Evolutionary conservation across 2,113 vertebrate genomes (phyloP), one percentile per base, ranked within the genome.

Genomic region (Corythornis cristatus): DNA sequence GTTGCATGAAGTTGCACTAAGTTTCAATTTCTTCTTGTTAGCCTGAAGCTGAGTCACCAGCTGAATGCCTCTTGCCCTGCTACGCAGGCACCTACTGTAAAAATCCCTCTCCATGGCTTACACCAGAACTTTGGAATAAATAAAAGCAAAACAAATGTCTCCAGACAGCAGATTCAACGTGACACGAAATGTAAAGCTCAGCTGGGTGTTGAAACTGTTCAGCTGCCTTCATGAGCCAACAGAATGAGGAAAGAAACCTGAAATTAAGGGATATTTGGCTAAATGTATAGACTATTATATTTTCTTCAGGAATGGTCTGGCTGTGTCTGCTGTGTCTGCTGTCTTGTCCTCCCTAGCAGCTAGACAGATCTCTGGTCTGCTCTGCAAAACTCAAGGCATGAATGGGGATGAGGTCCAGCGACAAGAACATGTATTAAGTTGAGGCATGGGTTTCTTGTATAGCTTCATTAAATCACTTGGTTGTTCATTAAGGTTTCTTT

Each of bases 21-120:
- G 51, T 91, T 94, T 96, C 92, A 96, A 95, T 94, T 96, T 93
- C 64, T 78, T 16, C 82, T 86, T 94, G 87, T 87, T 94, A 93
- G 82, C 67, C 85, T 71, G 89, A 94, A 88, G 75, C 82, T 95
- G 91, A 96, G 64, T 96, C 89, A 91, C 71, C 1, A 4, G 42
- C 50, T 62, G 78, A 54, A 67, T 64, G 83, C 56, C 56, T 94
- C 43, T 72, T 91, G 23, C 29, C 26, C 56, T 73, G 42, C 51
- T n/a, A 56, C 56, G 56, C 53, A 83, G 46, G 56, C 70, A 95
- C 31, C 94, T 88, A 70, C 77, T 79, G 64, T 78, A 94, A 94
- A 94, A 93, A 77, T 70, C 64, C 53, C 31, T 12, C 15, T 66
- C 42, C 48, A 20, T 28, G 58, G n/a, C 83, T 91, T 71, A 96